Conservation (phyloP, 2,888 invertebrate species). For the Andrena fulva region DNA sequence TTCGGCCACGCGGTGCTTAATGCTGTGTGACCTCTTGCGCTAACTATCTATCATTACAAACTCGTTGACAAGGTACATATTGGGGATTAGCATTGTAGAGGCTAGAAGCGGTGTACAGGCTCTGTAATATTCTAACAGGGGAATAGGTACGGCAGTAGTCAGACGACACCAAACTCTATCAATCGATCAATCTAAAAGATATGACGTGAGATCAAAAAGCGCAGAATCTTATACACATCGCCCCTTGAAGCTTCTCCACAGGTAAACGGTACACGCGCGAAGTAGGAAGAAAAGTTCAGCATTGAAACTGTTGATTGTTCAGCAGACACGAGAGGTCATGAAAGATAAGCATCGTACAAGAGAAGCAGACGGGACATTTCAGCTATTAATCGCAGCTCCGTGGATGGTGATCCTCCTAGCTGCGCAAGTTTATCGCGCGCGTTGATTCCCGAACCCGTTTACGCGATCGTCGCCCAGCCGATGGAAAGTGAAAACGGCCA, state of each 20-base stretch:
- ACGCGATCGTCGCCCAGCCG: conserved; percentile 36
- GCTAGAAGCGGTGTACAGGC: not conserved
- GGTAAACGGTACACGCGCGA: not conserved
- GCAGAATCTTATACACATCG: too few species aligned
- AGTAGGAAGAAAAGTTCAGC: not conserved
- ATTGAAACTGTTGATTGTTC: not conserved
- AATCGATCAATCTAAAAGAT: not conserved
- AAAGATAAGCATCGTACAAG: conserved; percentile 6
- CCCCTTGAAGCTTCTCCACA: too few species aligned
- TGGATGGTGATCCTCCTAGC: not conserved
- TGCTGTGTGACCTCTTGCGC: not conserved
- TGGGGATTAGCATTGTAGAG: not conserved
- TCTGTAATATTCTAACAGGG: not conserved
- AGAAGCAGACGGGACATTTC: not conserved
- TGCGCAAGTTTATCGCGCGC: not conserved
- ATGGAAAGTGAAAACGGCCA: conserved; percentile 67
- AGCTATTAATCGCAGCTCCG: not conserved
- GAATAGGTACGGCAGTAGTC: too few species aligned
- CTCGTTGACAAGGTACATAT: not conserved
- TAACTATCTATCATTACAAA: not conserved
- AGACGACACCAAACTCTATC: not conserved
- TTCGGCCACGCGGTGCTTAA: not conserved
- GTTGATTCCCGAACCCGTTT: conserved; percentile 29
- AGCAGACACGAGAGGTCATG: not conserved
- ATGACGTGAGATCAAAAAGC: not conserved